Percentiles rank a stretch among this genome's conserved stretches.
Evolutionary conservation across 2,113 vertebrate genomes (phyloP).

Genomic region (Arothron firmamentum): DNA sequence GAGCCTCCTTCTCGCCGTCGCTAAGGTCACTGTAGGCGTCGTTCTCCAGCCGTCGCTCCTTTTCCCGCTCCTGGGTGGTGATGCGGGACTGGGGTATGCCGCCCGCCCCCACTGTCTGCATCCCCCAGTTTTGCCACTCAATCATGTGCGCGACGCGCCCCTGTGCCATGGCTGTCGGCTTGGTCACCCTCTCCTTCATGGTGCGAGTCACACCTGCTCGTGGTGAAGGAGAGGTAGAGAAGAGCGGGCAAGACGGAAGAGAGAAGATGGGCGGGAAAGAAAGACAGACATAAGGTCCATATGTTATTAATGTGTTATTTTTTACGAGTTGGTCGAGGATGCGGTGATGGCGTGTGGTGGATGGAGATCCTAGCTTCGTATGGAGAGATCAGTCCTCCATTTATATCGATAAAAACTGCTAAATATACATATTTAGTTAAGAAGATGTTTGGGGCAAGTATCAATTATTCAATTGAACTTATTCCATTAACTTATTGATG

Average conservation of each 20-base stretch:
- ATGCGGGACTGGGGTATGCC: slow-evolving; percentile 69
- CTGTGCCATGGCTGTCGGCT: slow-evolving; percentile 94
- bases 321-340: slow-evolving; percentile 3
- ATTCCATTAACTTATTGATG: not conserved
- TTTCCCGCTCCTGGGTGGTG: slow-evolving; percentile 82
- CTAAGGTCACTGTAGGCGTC: slow-evolving; percentile 97
- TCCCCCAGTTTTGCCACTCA: slow-evolving; percentile 97
- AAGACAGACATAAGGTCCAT: slow-evolving; percentile 20
- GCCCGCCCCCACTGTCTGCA: slow-evolving; percentile 73
- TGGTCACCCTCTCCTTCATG: slow-evolving; percentile 98
- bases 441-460: too few species aligned
- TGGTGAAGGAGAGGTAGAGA: not conserved
- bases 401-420: too few species aligned
- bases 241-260: slow-evolving; percentile 8
- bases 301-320: slow-evolving; percentile 19
- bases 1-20: slow-evolving; percentile 95
- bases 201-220: slow-evolving; percentile 83
- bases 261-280: slow-evolving; percentile 7
- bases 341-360: slow-evolving; percentile 18
- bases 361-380: slow-evolving; percentile 13
- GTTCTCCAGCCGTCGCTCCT: slow-evolving; percentile 84
- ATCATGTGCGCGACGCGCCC: slow-evolving; percentile 98
- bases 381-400: too few species aligned
- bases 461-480: too few species aligned
- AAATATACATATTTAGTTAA: too few species aligned